A percentile compares a stretch with the other conserved stretches of the same genome.
Evolutionary conservation across 2,797 vertebrate genomes (phyloP).

Genomic region (Tarsius wallacei): DNA sequence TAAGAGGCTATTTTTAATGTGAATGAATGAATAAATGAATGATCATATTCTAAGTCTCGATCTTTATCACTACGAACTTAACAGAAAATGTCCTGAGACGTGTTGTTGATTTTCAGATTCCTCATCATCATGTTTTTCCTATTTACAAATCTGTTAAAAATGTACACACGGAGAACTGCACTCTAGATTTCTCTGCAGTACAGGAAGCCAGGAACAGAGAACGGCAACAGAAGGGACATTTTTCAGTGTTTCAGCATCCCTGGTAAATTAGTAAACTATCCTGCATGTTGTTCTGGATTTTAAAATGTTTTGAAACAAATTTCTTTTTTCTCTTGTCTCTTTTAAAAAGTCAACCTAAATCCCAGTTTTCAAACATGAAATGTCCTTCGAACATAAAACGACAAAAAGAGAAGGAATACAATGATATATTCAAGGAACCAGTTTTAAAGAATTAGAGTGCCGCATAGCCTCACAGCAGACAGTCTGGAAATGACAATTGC

Average conservation of each 20-base stretch:
- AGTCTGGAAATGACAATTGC: constrained; percentile 64
- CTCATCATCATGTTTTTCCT: constrained; percentile 13
- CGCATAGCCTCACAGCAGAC: not conserved
- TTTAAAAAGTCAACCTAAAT: constrained; percentile 23
- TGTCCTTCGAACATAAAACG: constrained; percentile 41
- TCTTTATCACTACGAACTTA: not conserved
- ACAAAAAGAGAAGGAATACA: not conserved
- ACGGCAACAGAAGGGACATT: not conserved
- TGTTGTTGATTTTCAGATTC: constrained; percentile 14
- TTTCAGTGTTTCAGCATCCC: not conserved
- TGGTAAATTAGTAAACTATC: constrained; percentile 33
- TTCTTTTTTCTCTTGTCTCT: not conserved
- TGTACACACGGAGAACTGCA: not conserved
- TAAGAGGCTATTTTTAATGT: not conserved
- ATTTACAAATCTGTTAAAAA: not conserved
- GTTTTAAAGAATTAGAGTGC: constrained; percentile 62
- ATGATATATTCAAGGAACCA: not conserved
- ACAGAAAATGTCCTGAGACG: constrained; percentile 11
- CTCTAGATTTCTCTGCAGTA: not conserved
- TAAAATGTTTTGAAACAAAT: constrained; percentile 47
- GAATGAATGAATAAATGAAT: constrained; percentile 6
- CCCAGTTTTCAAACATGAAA: constrained; percentile 63
- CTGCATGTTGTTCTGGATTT: not conserved
- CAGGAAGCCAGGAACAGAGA: not conserved
- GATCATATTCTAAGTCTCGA: not conserved